Evolutionary conservation across 2,113 vertebrate genomes (phyloP), one percentile per base, ranked within the genome.

Genomic region (Corythoichthys haematopterus): DNA sequence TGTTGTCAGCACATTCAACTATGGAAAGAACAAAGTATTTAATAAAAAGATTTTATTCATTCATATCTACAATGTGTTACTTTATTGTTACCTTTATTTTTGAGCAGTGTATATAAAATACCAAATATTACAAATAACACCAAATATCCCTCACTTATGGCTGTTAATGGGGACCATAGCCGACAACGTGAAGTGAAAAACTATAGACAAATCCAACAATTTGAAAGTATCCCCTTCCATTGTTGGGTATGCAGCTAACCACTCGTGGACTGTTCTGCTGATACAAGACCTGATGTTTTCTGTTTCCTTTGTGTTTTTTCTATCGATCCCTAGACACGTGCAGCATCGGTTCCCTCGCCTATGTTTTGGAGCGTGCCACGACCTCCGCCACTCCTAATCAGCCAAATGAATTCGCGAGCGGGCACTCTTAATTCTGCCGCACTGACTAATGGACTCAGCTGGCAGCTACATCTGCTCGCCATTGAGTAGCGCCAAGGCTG

Each of bases 361-460:
- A 66, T 53, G 65, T 60, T 2, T 43, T 56, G 63, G 40, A 43
- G 40, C 33, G 35, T 33, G 9, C 68, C 36, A 9, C 56, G 51
- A 40, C 0, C 64, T 74, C 64, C 36, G 66, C 69, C 38, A 8
- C 36, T 68, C 51, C 15, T 64, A 74, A 73, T 87, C 82, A 84
- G 61, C 4, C 43, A 84, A 79, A 84, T 65, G 71, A 81, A 84
- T 78, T 77, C 79, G 66, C 45, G 35, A 36, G 66, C 74, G 66
- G 40, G 66, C 50, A 16, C 57, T 81, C 84, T 78, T 28, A 75
- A 82, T 83, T 75, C 75, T 62, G 11, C 78, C 38, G 48, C 72
- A 3, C 80, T 82, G 81, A 88, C 77, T 84, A 82, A 88, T 87
- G 79, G 84, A 76, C 87, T 84, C 80, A 64, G 83, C 84, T 86